A percentile compares a stretch with the other conserved stretches of the same genome.
Evolutionary conservation across 2,797 vertebrate species (phyloP).

Genomic region (Coregonus ussuriensis): DNA sequence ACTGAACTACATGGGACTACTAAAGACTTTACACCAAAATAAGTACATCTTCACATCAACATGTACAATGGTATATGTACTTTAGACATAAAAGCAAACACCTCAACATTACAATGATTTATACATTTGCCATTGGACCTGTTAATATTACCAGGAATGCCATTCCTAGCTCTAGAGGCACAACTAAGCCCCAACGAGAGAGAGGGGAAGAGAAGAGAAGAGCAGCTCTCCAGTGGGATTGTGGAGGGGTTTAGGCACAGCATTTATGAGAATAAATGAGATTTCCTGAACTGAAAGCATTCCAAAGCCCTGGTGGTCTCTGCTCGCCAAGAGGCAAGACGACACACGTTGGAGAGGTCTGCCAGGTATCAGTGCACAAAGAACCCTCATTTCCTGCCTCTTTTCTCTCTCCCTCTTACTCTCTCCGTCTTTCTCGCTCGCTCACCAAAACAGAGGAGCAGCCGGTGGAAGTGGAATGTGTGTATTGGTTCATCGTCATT

Average conservation of each 20-base stretch:
- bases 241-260: conserved; percentile 72
- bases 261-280: conserved; percentile 83
- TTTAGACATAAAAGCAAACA: background rate
- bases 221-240: conserved; percentile 50
- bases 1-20: no score
- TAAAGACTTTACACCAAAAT: background rate
- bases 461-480: conserved; percentile 16
- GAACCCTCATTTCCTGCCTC: conserved; percentile 83
- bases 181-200: background rate
- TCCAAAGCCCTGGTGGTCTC: conserved; percentile 84
- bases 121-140: background rate
- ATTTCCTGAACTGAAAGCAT: conserved; percentile 88
- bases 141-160: background rate
- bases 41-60: background rate
- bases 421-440: background rate
- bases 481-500: conserved; percentile 42
- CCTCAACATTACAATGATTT: background rate
- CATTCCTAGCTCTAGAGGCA: background rate
- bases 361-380: conserved; percentile 85
- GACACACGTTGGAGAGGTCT: conserved; percentile 86
- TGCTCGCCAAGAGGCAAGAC: conserved; percentile 85
- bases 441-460: conserved; percentile 39
- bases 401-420: conserved; percentile 32
- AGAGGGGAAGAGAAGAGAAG: conserved; percentile 18
- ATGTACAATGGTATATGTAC: background rate